Conservation (phyloP, 2,797 vertebrate species). For the Adelosebastes latens region DNA sequence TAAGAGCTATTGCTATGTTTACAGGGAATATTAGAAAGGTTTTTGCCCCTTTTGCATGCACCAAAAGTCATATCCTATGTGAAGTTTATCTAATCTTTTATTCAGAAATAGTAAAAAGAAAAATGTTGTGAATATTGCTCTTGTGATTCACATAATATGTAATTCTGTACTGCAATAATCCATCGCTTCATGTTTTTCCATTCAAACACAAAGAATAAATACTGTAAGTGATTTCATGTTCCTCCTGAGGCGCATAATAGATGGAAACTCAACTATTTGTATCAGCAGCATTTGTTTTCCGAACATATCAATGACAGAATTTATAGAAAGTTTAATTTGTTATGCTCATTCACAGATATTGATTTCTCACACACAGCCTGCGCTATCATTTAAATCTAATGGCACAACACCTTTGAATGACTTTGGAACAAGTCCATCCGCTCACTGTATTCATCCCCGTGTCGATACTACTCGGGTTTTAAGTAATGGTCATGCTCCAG, state of each 20-base stretch:
- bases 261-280: background rate
- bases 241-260: background rate
- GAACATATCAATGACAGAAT: slow-evolving; percentile 24
- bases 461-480: slow-evolving; percentile 41
- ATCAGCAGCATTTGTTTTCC: slow-evolving; percentile 23
- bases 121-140: background rate
- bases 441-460: slow-evolving; percentile 9
- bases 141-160: background rate
- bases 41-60: background rate
- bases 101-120: background rate
- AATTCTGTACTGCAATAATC: background rate
- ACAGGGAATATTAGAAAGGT: background rate
- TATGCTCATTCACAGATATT: slow-evolving; percentile 39
- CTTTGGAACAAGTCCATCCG: slow-evolving; percentile 59
- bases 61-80: background rate
- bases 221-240: background rate
- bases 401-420: slow-evolving; percentile 47
- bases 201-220: slow-evolving; percentile 10
- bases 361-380: slow-evolving; percentile 41
- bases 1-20: slow-evolving; percentile 10
- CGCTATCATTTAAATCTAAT: slow-evolving; percentile 43
- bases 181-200: background rate
- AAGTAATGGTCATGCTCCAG: slow-evolving; percentile 50
- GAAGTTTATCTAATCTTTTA: background rate
- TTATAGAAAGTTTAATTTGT: slow-evolving; percentile 34